Conservation (phyloP, 2,797 vertebrate genomes). For the Garrulus glandarius region DNA sequence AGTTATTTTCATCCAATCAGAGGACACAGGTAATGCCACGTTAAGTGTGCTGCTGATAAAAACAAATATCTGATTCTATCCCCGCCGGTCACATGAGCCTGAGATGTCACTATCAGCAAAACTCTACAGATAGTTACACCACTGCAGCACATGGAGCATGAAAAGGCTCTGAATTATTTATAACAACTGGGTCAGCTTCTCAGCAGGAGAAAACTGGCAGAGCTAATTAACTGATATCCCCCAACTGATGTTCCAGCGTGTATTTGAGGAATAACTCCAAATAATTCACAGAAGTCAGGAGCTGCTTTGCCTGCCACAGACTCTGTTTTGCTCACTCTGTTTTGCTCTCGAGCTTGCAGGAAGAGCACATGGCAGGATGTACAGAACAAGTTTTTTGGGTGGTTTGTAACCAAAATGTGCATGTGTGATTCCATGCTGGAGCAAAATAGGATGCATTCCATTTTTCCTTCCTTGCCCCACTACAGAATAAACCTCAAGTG, state of each 20-base stretch:
- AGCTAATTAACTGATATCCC: conserved; percentile 24
- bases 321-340: neutral
- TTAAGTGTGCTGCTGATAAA: neutral
- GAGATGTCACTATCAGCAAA: neutral
- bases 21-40: neutral
- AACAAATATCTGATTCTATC: neutral
- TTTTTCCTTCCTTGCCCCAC: neutral
- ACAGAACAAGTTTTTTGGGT: neutral
- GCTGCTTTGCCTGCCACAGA: neutral
- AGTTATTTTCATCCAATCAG: conserved; percentile 13
- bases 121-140: neutral
- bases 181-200: conserved; percentile 19
- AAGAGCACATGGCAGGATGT: neutral
- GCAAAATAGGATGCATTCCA: neutral
- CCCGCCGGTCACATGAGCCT: neutral
- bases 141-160: neutral
- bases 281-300: neutral
- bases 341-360: neutral
- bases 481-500: neutral
- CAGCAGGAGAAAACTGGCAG: neutral
- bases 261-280: conserved; percentile 2
- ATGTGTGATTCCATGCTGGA: neutral
- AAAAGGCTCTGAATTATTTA: conserved; percentile 49
- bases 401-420: neutral
- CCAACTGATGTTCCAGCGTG: neutral